Evolutionary conservation across 2,113 vertebrate genomes (phyloP), one percentile per base, ranked within the genome.

Genomic region (Gallinago media): DNA sequence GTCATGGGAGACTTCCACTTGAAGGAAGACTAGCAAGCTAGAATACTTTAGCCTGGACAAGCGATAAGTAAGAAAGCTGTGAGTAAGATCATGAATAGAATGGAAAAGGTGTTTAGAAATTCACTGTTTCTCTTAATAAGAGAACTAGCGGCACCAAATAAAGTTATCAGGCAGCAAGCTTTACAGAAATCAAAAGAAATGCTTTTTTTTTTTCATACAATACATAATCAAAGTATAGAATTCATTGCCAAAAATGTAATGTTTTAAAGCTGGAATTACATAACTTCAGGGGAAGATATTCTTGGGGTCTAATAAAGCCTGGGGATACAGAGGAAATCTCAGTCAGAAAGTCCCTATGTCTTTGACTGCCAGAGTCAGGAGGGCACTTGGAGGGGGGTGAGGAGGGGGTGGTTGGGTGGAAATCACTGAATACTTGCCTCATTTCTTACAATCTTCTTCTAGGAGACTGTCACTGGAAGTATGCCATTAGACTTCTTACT

Each of bases 301-400:
- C 66, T 32, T 44, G 38, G 15, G 19, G 8, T 11, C 20, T 85
- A 38, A 26, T 62, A 61, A 80, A 85, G 16, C 11, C 11, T 77
- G 25, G 14, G 44, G 25, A n/a, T 70, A 29, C 55, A 66, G 49
- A 82, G 32, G 55, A 91, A 82, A 78, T 56, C 36, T 74, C 29
- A 27, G 25, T 70, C 34, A 70, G 38, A 49, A 67, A 66, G 44
- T 59, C 34, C 15, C 26, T 34, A 5, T 16, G 13, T 21, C n/a
- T 85, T 68, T 85, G 59, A 44, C 15, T 81, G 34, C 7, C 29
- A 65, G 72, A 75, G 11, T 46, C 34, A 82, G 55, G 19, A 91
- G 40, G 26, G 23, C n/a, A 26, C 5, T 10, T 2, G 3, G 0
- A 2, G 19, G 5, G 26, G 49, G 15, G 8, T 29, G 9, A 54